Evolutionary conservation across 2,113 vertebrate genomes (phyloP), one percentile per base, ranked within the genome.

Genomic region (Thalassarche chlororhynchos): DNA sequence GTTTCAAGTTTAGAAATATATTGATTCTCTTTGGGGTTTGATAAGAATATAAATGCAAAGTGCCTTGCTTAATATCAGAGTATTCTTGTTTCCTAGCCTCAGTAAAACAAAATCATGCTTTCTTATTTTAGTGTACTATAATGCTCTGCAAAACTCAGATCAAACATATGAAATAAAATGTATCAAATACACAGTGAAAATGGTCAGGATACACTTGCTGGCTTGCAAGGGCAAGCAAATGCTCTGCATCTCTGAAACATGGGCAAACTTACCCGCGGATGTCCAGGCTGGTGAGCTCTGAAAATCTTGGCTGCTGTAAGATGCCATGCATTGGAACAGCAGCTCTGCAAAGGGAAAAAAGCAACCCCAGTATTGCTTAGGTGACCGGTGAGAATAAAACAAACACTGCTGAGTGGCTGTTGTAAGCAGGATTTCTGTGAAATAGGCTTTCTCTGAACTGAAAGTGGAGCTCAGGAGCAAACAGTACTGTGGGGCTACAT

Each of bases 11-110:
- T 31, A 83, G 84, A 87, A 91, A 69, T 70, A 72, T 40, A 95
- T 80, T 90, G 92, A 94, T 97, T 96, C 69, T 68, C 58, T 89
- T 80, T 66, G 82, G 44, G 38, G 62, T 97, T 93, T 97, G 94
- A 95, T 95, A 96, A 94, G 88, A 76, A 76, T 65, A 72, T 69
- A 77, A 80, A 87, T 95, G 83, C 55, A 78, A 65, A 86, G 77
- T 79, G 64, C 72, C 34, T 83, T 87, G 74, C 51, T 92, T 90
- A 81, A 10, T 54, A 84, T 60, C 28, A 46, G n/a, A 79, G 25
- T 69, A 7, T 69, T 93, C 40, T 79, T 76, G 32, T 78, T 93
- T 66, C 61, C 72, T 84, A 54, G 61, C 44, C 52, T 69, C 26
- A 28, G 40, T 81, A 57, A 69, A 85, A 60, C 38, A 86, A 86